Evolutionary conservation across 2,797 vertebrate genomes (phyloP), one percentile per base, ranked within the genome.

Genomic region (Platalea minor): DNA sequence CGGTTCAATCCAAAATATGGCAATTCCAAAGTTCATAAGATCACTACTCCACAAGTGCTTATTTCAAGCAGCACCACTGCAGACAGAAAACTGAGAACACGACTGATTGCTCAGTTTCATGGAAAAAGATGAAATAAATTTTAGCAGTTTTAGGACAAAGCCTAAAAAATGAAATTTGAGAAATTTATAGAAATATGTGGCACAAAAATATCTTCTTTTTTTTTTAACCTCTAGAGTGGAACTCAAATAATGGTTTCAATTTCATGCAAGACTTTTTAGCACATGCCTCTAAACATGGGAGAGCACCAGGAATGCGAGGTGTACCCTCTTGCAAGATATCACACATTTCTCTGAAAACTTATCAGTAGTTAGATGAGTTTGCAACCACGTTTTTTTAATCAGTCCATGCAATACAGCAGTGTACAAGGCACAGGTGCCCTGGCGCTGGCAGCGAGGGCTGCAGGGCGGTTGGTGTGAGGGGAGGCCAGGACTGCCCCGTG

Each of bases 391-490:
- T 37, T 43, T 39, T 85, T 64, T 11, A n/a, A 17, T 4, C 35
- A 21, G 28, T 4, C 25, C 10, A 13, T 3, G 16, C 26, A 18
- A 11, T 17, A 8, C 4, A 15, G 14, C 51, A 3, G 7, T 3
- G 10, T 11, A 16, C 5, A 0, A 1, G 31, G 16, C 39, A 11
- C 3, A 4, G 28, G 33, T 7, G 9, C 35, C 20, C 14, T 8
- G 28, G 39, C 0, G 2, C 13, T 24, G 17, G 51, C 45, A 8
- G 45, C 0, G 1, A 41, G 45, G 23, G 16, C 73, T 20, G 43
- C 6, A 7, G 33, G 14, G 14, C 2, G 1, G n/a, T 17, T 0
- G 0, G 46, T 8, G 9, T 17, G 29, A 53, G 46, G 13, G 4
- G 60, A 33, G 31, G 16, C 33, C 2, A 0, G 3, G 7, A 35